A percentile compares a stretch with the other conserved stretches of the same genome.
Conservation (phyloP, 2,113 vertebrate species). For the Aphelocoma coerulescens region DNA sequence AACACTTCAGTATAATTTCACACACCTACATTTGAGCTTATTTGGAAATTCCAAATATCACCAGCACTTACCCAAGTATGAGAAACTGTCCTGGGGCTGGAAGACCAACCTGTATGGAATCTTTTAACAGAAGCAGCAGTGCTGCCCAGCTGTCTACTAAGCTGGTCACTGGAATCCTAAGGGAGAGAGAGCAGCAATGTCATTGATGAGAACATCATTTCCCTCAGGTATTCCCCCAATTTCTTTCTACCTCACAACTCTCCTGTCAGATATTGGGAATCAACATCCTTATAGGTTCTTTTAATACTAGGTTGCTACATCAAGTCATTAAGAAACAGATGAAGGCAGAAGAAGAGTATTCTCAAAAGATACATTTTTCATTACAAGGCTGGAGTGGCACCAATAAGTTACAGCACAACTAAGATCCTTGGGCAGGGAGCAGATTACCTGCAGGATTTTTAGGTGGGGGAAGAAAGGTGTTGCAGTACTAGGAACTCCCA, state of each 20-base stretch:
- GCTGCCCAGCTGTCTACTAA: conserved; percentile 96
- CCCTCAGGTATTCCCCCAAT: not conserved
- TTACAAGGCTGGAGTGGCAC: not conserved
- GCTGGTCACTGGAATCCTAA: conserved; percentile 91
- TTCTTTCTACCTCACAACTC: not conserved
- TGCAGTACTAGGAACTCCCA: not conserved
- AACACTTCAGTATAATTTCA: not conserved
- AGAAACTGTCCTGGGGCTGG: conserved; percentile 96
- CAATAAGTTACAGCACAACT: not conserved
- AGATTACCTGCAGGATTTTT: not conserved
- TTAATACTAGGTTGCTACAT: not conserved
- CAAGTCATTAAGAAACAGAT: not conserved
- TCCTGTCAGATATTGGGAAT: not conserved
- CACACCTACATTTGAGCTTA: not conserved
- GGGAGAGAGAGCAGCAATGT: not conserved
- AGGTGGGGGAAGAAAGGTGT: not conserved
- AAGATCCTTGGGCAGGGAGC: not conserved
- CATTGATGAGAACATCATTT: not conserved
- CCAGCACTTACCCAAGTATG: conserved; percentile 85
- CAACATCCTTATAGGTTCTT: not conserved
- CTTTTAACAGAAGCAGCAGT: conserved; percentile 89
- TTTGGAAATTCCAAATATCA: not conserved
- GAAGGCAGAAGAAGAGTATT: not conserved
- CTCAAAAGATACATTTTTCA: not conserved
- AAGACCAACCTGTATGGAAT: conserved; percentile 90